These are phyloP conservation scores for Apis florea DNA, from an alignment of 1,140 invertebrate genomes.

Conservation along the genomic window DNA sequence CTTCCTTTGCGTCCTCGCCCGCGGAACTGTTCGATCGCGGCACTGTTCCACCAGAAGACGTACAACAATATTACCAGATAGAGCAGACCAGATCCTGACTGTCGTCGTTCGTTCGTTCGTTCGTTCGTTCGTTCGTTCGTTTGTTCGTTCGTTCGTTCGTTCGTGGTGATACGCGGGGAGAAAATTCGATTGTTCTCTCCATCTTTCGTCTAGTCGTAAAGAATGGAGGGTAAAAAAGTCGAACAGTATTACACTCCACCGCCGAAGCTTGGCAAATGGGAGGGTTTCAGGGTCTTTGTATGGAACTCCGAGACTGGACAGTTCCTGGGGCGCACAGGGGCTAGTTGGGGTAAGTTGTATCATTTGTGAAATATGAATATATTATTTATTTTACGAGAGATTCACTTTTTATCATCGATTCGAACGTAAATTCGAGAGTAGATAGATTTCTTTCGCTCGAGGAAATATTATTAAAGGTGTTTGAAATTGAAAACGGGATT, in stretches of 20 bases:
- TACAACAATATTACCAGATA: conserved; percentile 18
- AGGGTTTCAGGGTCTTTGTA: conserved; percentile 90
- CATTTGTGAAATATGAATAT: conserved; percentile 4
- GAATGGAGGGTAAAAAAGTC: conserved; percentile 89
- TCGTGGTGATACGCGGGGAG: conserved; percentile 39
- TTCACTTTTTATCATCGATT: background rate
- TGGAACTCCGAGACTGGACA: conserved; percentile 94
- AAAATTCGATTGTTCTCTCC: conserved; percentile 2
- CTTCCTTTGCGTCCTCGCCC: conserved; percentile 72
- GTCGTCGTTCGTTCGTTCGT: background rate
- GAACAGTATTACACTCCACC: conserved; percentile 89
- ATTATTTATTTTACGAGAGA: too few relatives aligned
- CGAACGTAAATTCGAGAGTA: too few relatives aligned
- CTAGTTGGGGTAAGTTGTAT: conserved; percentile 94
- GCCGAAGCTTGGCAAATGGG: conserved; percentile 91
- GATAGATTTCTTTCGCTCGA: too few relatives aligned
- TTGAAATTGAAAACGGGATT: too few relatives aligned
- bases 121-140: too few relatives aligned
- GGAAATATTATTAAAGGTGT: too few relatives aligned
- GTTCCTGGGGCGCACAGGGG: conserved; percentile 92
- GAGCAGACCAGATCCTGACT: background rate
- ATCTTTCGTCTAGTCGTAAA: conserved; percentile 16
- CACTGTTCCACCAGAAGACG: conserved; percentile 55
- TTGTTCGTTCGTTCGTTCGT: background rate
- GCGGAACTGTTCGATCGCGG: conserved; percentile 68